Conservation (phyloP, 2,113 vertebrate genomes). For the Bothrops jararaca region DNA sequence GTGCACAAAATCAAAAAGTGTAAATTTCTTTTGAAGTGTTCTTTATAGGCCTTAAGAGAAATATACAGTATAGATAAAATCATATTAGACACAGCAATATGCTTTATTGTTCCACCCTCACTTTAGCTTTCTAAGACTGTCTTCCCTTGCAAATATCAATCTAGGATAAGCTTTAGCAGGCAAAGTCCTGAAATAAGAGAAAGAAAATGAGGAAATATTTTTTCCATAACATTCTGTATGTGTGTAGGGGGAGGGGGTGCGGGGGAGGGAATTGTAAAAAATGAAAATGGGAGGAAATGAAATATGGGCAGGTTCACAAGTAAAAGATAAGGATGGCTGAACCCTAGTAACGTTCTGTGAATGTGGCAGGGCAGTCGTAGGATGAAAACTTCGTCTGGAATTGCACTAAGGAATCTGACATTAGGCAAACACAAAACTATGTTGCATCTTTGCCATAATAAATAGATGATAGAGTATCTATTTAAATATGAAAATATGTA, state of each 20-base stretch:
- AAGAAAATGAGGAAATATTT: not conserved
- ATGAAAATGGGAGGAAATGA: not conserved
- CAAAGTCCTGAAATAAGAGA: not conserved
- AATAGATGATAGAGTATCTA: not conserved
- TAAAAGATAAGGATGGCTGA: not conserved
- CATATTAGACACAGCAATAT: not conserved
- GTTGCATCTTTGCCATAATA: not conserved
- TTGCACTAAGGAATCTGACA: not conserved
- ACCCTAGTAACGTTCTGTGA: not conserved
- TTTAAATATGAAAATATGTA: not conserved
- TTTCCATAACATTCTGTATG: not conserved
- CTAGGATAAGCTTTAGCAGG: not conserved
- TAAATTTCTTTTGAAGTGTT: not conserved
- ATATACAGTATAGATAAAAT: not conserved
- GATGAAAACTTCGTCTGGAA: not conserved
- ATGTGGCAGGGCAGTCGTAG: not conserved
- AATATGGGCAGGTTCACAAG: not conserved
- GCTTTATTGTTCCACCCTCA: not conserved
- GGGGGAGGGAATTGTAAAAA: not conserved
- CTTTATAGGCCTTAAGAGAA: not conserved
- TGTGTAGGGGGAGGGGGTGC: too few species aligned
- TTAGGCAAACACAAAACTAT: not conserved
- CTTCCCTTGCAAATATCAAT: not conserved
- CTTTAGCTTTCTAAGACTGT: not conserved
- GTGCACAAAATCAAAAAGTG: not conserved